A percentile compares a stretch with the other conserved stretches of the same genome.
These are phyloP conservation scores for Ectobius pallidus DNA, from an alignment of 2,888 invertebrate genomes.

Conservation along the genomic window DNA sequence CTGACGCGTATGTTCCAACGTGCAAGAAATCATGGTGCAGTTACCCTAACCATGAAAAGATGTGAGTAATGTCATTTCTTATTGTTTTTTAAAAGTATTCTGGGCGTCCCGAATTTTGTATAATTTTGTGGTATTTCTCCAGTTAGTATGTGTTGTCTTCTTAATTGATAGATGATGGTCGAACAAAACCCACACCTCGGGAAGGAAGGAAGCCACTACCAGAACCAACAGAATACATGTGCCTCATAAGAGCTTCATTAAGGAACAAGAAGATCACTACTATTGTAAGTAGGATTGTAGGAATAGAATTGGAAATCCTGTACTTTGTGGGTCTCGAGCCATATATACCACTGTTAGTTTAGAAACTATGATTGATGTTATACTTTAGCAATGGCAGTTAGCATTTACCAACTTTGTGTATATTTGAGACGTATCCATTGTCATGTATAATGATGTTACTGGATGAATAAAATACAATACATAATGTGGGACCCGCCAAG, in stretches of 20 bases:
- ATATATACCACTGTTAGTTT: too few relatives aligned
- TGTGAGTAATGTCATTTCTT: conserved; percentile 68
- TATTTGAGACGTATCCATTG: too few relatives aligned
- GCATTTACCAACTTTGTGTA: too few relatives aligned
- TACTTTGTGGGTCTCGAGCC: too few relatives aligned
- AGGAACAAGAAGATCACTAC: conserved; percentile 73
- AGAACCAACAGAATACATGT: conserved; percentile 72
- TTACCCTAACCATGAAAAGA: conserved; percentile 90
- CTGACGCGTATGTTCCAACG: conserved; percentile 86
- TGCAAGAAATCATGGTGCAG: conserved; percentile 78
- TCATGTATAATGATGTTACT: too few relatives aligned
- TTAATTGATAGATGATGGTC: conserved; percentile 71
- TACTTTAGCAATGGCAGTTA: too few relatives aligned
- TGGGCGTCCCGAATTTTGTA: not conserved
- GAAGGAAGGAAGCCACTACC: conserved; percentile 67
- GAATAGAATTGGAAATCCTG: not conserved
- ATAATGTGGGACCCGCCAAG: too few relatives aligned
- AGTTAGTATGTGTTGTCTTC: not conserved
- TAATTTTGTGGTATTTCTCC: too few relatives aligned
- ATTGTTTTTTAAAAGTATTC: not conserved
- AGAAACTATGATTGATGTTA: too few relatives aligned
- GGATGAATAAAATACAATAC: too few relatives aligned
- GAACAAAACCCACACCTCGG: conserved; percentile 74
- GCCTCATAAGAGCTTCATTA: conserved; percentile 83
- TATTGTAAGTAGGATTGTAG: conserved; percentile 49